Percentiles rank a stretch among this genome's conserved stretches.
Evolutionary conservation across 2,797 vertebrate genomes (phyloP).

Genomic region (Xiphophorus birchmanni): DNA sequence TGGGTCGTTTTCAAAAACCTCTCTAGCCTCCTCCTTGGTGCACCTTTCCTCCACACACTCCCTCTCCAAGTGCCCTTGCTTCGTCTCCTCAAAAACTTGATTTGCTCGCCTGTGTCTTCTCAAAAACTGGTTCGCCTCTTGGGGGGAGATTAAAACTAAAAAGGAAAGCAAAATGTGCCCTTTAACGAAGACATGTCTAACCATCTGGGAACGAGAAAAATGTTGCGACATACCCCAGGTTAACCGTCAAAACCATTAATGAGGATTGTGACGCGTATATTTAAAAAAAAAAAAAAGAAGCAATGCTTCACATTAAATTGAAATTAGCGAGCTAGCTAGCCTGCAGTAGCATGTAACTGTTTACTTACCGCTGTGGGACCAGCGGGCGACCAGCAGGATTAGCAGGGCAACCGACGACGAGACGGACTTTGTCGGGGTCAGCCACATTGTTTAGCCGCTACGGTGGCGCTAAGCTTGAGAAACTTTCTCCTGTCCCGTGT

Average conservation of each 20-base stretch:
- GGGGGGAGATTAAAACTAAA: constrained; percentile 80
- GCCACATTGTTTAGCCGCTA: constrained; percentile 75
- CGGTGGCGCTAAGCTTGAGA: constrained; percentile 55
- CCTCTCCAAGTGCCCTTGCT: constrained; percentile 95
- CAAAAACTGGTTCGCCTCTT: constrained; percentile 92
- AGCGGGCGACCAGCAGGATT: constrained; percentile 70
- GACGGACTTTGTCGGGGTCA: constrained; percentile 65
- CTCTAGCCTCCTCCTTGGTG: constrained; percentile 94
- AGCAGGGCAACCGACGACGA: constrained; percentile 71
- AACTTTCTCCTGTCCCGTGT: constrained; percentile 60
- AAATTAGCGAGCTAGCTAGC: constrained; percentile 63
- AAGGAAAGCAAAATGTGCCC: constrained; percentile 1
- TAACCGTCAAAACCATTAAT: constrained; percentile 35
- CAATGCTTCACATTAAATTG: constrained; percentile 37
- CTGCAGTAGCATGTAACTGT: constrained; percentile 61
- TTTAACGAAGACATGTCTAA: constrained; percentile 26
- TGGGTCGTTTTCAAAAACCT: constrained; percentile 97
- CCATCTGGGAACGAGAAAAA: constrained; percentile 4
- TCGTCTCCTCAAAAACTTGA: constrained; percentile 95
- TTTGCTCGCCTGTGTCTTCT: constrained; percentile 89
- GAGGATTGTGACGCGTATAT: constrained; percentile 19
- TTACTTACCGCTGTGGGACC: constrained; percentile 80
- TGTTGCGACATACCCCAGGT: constrained; percentile 48
- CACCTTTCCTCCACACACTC: constrained; percentile 97
- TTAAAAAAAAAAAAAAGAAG: background rate